Evolutionary conservation across 2,113 vertebrate genomes (phyloP).

Genomic region (Emydocephalus ijimae): DNA sequence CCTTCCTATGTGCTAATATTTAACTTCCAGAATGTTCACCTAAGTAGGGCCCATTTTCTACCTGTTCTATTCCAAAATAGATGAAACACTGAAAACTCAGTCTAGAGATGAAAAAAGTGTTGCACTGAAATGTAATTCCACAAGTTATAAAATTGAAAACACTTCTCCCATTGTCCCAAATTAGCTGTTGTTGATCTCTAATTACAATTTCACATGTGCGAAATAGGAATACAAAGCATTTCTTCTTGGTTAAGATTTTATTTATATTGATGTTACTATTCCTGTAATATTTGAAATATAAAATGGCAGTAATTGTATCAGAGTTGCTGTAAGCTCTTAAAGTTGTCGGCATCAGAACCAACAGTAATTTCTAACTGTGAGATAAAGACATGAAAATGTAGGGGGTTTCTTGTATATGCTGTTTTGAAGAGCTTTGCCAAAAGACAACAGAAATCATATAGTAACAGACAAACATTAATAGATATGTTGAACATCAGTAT

Average conservation of each 20-base stretch:
- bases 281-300: neutral
- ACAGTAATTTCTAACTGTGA: conserved; percentile 23
- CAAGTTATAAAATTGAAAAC: conserved; percentile 24
- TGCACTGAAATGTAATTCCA: conserved; percentile 10
- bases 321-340: conserved; percentile 24
- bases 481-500: neutral
- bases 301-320: conserved; percentile 12
- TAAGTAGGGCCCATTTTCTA: neutral
- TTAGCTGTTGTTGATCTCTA: neutral
- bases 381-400: conserved; percentile 17
- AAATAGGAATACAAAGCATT: neutral
- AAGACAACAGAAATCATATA: neutral
- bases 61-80: neutral
- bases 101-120: neutral
- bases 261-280: neutral
- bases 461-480: neutral
- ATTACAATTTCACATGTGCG: neutral
- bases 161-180: conserved; percentile 4
- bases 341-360: conserved; percentile 35
- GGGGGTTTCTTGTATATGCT: conserved; percentile 5
- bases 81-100: neutral
- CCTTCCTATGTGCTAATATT: neutral
- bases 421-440: conserved; percentile 34
- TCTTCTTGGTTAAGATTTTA: neutral
- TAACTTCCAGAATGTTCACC: neutral